phyloP scores from a whole-genome alignment of 2,113 vertebrate genomes.

The Scomber colias region DNA sequence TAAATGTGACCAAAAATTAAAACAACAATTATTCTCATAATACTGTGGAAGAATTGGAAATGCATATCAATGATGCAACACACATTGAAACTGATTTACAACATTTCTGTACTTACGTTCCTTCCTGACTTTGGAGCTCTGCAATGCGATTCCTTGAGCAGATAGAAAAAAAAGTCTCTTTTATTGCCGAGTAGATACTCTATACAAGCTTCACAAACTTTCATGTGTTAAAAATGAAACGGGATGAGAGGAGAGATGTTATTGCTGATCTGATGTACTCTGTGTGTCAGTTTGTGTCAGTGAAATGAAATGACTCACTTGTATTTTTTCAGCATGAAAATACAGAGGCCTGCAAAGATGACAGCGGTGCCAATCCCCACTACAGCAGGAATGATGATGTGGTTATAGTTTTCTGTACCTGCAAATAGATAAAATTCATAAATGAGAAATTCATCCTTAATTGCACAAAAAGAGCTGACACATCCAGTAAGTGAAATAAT shows the following conservation, averaged over 20 bases:
- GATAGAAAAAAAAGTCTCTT: neutral
- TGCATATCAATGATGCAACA: neutral
- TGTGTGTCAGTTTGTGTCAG: neutral
- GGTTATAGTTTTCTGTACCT: constrained; percentile 58
- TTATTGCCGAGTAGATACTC: neutral
- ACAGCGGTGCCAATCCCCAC: constrained; percentile 42
- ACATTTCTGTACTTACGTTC: constrained; percentile 64
- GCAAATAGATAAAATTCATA: neutral
- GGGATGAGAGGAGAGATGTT: too few species aligned
- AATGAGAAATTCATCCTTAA: neutral
- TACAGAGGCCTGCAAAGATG: constrained; percentile 66
- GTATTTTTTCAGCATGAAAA: constrained; percentile 77
- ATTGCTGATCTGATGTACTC: neutral
- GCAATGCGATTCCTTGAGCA: constrained; percentile 64
- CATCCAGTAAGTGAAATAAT: neutral
- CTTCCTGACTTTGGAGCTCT: constrained; percentile 67
- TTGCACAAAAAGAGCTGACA: neutral
- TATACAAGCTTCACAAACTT: neutral
- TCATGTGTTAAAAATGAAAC: neutral
- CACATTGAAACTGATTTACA: neutral
- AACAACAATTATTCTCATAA: too few species aligned
- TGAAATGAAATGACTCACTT: constrained; percentile 65
- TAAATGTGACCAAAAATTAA: constrained; percentile 39
- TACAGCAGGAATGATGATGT: constrained; percentile 75
- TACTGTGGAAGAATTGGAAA: too few species aligned